Conservation (phyloP, 2,113 vertebrate species). For the Pituophis catenifer region DNA sequence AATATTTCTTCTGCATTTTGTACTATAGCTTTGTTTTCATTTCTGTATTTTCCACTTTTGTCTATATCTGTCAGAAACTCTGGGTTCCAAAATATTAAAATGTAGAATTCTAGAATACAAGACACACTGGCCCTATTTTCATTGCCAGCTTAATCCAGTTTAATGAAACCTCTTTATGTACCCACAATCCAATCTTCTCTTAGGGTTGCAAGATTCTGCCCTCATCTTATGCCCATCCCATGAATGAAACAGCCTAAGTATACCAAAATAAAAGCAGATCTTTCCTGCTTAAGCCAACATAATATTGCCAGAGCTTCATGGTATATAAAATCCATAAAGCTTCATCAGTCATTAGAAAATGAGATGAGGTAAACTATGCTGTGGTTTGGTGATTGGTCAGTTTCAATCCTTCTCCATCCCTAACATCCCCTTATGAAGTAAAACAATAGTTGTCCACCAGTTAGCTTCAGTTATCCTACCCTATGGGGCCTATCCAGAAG, state of each 20-base stretch:
- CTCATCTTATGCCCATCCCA: not conserved
- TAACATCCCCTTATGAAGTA: not conserved
- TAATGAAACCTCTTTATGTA: not conserved
- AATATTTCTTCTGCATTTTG: not conserved
- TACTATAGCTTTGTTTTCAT: not conserved
- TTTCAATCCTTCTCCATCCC: not conserved
- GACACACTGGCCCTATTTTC: not conserved
- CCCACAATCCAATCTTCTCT: not conserved
- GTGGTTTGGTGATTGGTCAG: not conserved
- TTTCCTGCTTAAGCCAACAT: not conserved
- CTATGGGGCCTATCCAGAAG: not conserved
- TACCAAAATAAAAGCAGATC: not conserved
- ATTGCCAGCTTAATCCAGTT: not conserved
- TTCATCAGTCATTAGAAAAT: not conserved
- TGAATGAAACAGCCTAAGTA: not conserved
- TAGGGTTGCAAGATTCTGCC: not conserved
- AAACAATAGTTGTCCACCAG: not conserved
- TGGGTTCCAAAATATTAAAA: not conserved
- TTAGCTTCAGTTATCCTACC: not conserved
- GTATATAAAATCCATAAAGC: not conserved
- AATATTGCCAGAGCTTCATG: not conserved
- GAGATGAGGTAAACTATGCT: not conserved
- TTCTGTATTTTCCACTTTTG: not conserved
- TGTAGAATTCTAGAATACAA: not conserved
- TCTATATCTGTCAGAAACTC: not conserved